Evolutionary conservation across 2,797 vertebrate genomes (phyloP).

Genomic region (Onychomys arenicola): DNA sequence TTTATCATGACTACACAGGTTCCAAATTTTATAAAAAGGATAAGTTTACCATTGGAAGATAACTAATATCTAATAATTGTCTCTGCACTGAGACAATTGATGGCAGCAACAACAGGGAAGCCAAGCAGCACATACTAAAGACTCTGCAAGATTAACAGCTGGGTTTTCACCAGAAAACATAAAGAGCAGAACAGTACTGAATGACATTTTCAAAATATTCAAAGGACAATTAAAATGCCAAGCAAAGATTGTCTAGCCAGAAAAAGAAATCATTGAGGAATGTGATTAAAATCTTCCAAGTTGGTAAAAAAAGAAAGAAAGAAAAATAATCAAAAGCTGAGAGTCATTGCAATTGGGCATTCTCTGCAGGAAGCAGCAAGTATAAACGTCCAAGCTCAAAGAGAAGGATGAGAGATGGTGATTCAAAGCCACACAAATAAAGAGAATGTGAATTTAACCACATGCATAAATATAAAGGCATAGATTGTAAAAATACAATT

Average conservation of each 20-base stretch:
- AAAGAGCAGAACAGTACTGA: background rate
- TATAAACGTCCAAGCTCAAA: background rate
- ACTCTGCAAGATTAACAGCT: background rate
- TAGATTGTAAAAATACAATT: too few relatives aligned
- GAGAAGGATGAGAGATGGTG: background rate
- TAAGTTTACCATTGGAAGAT: background rate
- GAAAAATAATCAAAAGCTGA: background rate
- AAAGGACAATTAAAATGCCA: background rate
- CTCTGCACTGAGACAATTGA: background rate
- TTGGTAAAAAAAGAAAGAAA: background rate
- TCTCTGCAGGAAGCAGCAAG: background rate
- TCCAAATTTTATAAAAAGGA: background rate
- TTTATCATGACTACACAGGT: background rate
- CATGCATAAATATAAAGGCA: too few relatives aligned
- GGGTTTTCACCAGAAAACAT: background rate
- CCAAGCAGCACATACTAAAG: background rate
- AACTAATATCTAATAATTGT: background rate
- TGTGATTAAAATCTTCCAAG: background rate
- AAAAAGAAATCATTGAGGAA: background rate
- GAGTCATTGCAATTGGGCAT: background rate
- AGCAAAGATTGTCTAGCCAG: background rate
- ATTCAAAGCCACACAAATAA: background rate
- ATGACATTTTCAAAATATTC: background rate
- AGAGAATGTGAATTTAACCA: background rate
- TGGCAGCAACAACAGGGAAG: background rate